Evolutionary conservation across 2,113 vertebrate genomes (phyloP), one percentile per base, ranked within the genome.

Genomic region (Felis catus): DNA sequence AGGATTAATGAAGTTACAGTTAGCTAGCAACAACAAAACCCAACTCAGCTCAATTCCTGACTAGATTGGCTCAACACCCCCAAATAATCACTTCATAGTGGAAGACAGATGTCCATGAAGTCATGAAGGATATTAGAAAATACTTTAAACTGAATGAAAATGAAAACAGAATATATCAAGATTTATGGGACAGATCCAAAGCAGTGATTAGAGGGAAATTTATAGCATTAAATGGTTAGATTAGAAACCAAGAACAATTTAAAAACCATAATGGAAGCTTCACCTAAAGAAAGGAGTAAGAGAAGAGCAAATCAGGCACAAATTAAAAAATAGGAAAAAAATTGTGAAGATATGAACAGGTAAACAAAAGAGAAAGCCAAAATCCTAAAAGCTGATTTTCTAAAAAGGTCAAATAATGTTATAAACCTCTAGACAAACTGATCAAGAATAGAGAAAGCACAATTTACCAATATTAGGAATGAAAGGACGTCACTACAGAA

Each of bases 81-180:
- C 31, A 51, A 36, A 8, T 87, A 51, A 66, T 61, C n/a, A 76
- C 31, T 76, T 91, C 36, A 65, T 68, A 87, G 45, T 13, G 15
- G 39, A 86, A 82, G 36, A 53, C 4, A 0, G 5, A 39, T 71
- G 15, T 36, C 53, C 3, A 53, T 58, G 36, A 86, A 93, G 7
- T 41, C 66, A 91, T 9, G 58, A 74, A 48, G 58, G 74, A 91
- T 91, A 87, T 68, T 68, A 88, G 58, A 83, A 94, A 83, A 92
- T 78, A 63, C 41, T 83, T 89, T 70, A 1, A 91, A n/a, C 12
- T 81, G 25, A 91, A 86, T 82, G 8, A 58, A 97, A 91, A 81
- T 87, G 15, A 58, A 95, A 93, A 66, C 2, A 66, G 29, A 73
- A 66, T 2, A 58, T 68, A 73, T 31, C 21, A 76, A 92, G 66